Base-by-base conservation (phyloP, 2,797 vertebrate species). In the Leuciscus waleckii region DNA sequence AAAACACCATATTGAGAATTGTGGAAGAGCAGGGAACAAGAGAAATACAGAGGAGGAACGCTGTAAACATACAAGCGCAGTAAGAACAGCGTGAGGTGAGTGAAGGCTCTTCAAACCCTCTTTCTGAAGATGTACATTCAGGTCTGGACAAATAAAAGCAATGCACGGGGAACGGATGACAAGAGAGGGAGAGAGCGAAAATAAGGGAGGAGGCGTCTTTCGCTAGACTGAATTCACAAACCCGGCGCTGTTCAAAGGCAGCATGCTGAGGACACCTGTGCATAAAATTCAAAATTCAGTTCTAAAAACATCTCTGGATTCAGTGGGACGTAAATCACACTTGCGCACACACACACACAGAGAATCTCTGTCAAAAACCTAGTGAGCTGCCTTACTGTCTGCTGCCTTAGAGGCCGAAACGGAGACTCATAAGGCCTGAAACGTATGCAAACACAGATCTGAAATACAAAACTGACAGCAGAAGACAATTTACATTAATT, bases 191-290 rank as follows among this genome's bases (percentile, higher is more conserved):
- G 63, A 41, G 61, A 26, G 65, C 54, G 81, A 78, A 54, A 51
- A 68, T 73, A 26, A 81, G 67, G 46, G 79, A 85, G 77, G 85
- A 29, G 84, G n/a, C 21, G 32, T 46, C 69, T 74, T 77, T 74
- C 61, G 35, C 86, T 79, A 79, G 73, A 75, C 73, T 70, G 71
- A 73, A 76, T 37, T 73, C 75, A 56, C 81, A 73, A 87, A 89
- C 87, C 85, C 81, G 49, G 51, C 5, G 23, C 56, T 85, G 71
- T 83, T 91, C 85, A 90, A 74, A 90, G 86, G 23, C 77, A 65
- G 85, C 88, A 87, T 84, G 87, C 74, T 87, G 84, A 84, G 85
- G 88, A 89, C 89, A 90, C 86, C 86, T 83, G 76, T 71, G 56
- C 80, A 87, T 78, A 74, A 80, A 73, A 79, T 69, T 26, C 29